Conservation (phyloP, 2,888 invertebrate genomes). For the Willowsia nigromaculata region DNA sequence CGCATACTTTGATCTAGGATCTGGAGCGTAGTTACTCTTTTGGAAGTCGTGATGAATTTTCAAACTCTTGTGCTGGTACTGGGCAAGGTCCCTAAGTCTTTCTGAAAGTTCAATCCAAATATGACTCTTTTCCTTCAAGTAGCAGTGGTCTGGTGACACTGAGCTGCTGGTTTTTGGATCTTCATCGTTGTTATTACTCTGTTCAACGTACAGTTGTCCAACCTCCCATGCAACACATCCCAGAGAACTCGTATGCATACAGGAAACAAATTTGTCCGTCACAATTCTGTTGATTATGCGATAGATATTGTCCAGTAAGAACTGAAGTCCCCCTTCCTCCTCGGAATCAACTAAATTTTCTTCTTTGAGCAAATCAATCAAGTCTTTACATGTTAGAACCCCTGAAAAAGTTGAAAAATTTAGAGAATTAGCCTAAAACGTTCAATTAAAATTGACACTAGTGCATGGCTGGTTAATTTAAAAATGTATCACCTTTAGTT, state of each 20-base stretch:
- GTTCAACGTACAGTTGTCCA: slow-evolving; percentile 14
- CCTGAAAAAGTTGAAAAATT: neutral
- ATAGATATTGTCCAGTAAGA: slow-evolving; percentile 38
- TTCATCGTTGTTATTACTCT: slow-evolving; percentile 8
- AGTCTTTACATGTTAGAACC: neutral
- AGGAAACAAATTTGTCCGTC: slow-evolving; percentile 18
- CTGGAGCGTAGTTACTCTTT: slow-evolving; percentile 63
- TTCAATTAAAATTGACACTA: no score
- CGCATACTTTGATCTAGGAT: slow-evolving; percentile 42
- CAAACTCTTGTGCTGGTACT: slow-evolving; percentile 36
- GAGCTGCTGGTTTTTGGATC: neutral
- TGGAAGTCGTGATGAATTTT: slow-evolving; percentile 68
- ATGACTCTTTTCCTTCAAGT: neutral
- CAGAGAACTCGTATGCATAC: neutral
- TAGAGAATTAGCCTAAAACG: no score
- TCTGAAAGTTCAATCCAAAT: slow-evolving; percentile 39
- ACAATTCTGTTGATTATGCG: slow-evolving; percentile 15
- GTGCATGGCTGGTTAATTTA: no score
- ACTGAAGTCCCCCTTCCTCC: neutral
- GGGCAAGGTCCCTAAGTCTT: slow-evolving; percentile 37
- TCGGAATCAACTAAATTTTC: neutral
- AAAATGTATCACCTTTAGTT: slow-evolving; percentile 11
- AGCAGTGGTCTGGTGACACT: neutral
- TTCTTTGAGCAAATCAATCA: slow-evolving; percentile 21
- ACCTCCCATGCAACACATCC: slow-evolving; percentile 18